These are phyloP conservation scores for Rhagoletis pomonella DNA, from an alignment of 1,140 invertebrate genomes.

Conservation along the genomic window DNA sequence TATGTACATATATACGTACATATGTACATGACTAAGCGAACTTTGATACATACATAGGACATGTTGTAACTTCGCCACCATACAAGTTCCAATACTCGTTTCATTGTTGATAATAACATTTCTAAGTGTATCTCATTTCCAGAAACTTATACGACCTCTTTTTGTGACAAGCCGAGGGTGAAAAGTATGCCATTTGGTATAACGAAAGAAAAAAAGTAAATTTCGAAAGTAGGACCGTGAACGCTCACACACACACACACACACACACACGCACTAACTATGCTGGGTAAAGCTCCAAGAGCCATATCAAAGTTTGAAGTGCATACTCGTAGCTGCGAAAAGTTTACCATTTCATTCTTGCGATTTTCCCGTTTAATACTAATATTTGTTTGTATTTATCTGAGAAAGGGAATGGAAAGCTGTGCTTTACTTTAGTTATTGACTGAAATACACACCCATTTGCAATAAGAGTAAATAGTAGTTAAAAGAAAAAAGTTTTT, in stretches of 20 bases:
- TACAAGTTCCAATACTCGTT: too few relatives aligned
- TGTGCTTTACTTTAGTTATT: not conserved
- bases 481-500: not conserved
- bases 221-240: not conserved
- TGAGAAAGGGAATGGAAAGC: not conserved
- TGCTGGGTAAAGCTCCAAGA: too few relatives aligned
- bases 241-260: not conserved
- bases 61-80: too few relatives aligned
- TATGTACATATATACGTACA: too few relatives aligned
- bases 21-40: too few relatives aligned
- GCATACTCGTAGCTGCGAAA: not conserved
- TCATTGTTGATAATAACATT: slow-evolving; percentile 26
- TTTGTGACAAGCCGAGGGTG: not conserved
- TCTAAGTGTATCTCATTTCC: not conserved
- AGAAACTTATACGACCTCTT: not conserved
- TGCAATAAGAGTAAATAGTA: slow-evolving; percentile 14
- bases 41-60: too few relatives aligned
- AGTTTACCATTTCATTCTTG: slow-evolving; percentile 31
- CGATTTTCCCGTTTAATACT: slow-evolving; percentile 7
- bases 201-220: not conserved
- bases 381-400: not conserved
- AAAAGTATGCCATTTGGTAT: not conserved
- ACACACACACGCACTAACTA: too few relatives aligned
- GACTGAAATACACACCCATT: not conserved
- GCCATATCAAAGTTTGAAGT: slow-evolving; percentile 1